Percentiles rank a stretch among this genome's conserved stretches.
Conservation (phyloP, 2,113 vertebrate species). For the Tychaedon coryphoeus region DNA sequence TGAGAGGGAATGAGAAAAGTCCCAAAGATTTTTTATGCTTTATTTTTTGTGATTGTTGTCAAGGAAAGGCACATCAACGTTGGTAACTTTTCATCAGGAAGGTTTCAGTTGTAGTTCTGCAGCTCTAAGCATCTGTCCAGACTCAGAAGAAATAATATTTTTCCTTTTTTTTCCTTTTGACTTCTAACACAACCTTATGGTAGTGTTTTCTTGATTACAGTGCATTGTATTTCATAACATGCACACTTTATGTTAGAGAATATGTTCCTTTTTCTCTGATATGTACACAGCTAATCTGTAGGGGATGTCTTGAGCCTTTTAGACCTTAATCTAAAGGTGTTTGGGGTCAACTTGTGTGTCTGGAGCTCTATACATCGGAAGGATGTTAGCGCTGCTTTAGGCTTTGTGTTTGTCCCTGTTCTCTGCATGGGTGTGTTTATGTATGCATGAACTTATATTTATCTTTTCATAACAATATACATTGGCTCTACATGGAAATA, state of each 20-base stretch:
- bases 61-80: background rate
- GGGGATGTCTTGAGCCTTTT: background rate
- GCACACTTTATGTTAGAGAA: background rate
- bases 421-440: slow-evolving; percentile 1
- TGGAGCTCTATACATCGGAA: background rate
- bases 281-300: background rate
- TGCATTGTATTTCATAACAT: background rate
- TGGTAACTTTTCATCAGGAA: background rate
- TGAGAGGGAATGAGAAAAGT: background rate
- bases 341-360: background rate
- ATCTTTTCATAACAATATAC: background rate
- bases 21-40: background rate
- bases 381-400: background rate
- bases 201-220: background rate
- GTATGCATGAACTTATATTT: background rate
- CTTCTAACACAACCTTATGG: background rate
- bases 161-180: background rate
- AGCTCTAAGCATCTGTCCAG: background rate
- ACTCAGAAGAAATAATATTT: background rate
- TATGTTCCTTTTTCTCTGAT: background rate
- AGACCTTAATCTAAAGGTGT: background rate
- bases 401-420: background rate
- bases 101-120: background rate
- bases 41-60: background rate
- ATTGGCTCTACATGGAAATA: background rate